A percentile compares a stretch with the other conserved stretches of the same genome.
Evolutionary conservation across 2,113 vertebrate species (phyloP).

Genomic region (Solenodon paradoxus): DNA sequence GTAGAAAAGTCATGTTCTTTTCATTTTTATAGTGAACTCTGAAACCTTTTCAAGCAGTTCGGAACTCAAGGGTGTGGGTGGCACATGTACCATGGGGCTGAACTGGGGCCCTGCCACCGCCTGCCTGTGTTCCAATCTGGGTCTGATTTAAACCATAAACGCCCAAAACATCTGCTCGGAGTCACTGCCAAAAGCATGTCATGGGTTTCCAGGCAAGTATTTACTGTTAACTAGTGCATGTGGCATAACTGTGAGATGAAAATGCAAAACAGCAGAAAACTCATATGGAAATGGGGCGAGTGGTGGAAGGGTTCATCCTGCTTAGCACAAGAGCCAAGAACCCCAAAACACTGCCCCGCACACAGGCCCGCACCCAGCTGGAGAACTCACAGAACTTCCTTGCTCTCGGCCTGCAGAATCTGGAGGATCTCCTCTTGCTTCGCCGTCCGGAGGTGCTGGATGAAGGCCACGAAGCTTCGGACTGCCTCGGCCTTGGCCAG

Average conservation of each 20-base stretch:
- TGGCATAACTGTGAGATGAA: neutral
- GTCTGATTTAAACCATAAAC: neutral
- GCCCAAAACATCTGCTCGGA: neutral
- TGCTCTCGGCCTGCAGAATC: constrained; percentile 88
- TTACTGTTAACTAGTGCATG: neutral
- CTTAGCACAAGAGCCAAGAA: neutral
- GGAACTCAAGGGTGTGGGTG: no score
- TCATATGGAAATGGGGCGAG: neutral
- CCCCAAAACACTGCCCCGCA: neutral
- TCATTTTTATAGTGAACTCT: neutral
- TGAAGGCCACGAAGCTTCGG: constrained; percentile 90
- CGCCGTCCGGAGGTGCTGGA: constrained; percentile 90
- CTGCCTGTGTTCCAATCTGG: neutral
- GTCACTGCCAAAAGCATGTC: neutral
- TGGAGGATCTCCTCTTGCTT: constrained; percentile 92
- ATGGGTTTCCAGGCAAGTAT: neutral
- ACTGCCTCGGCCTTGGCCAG: constrained; percentile 89
- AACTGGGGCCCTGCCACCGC: neutral
- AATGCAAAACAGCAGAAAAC: neutral
- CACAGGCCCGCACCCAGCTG: neutral
- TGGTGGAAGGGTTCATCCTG: neutral
- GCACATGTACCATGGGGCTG: accelerated
- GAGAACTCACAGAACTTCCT: constrained; percentile 90
- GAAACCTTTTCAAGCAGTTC: neutral
- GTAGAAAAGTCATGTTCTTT: neutral